Evolutionary conservation across 2,888 invertebrate genomes (phyloP), one percentile per base, ranked within the genome.

Genomic region (Hesperia comma): DNA sequence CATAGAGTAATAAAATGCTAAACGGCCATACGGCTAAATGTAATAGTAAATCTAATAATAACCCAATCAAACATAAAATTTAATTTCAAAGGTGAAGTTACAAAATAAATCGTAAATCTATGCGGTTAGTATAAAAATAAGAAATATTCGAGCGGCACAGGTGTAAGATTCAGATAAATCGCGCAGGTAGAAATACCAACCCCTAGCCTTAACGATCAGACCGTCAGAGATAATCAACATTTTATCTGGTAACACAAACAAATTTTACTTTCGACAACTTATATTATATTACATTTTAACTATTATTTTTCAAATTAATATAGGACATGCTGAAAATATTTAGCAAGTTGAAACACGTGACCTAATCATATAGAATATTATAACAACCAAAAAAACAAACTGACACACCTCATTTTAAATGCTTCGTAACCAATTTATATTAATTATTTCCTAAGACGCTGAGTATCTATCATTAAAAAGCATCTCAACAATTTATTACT

Each of bases 131-230:
- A 63, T 14, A 56, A 63, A 63, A 46, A 46, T n/a, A 17, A 51
- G 61, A 56, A 43, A 55, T 33, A 56, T 40, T 62, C 15, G 56
- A 49, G 40, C 15, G 61, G 53, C 68, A 79, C 84, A 84, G 83
- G 84, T 80, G 83, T 71, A 49, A 70, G 70, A 77, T 75, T 74
- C 76, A 72, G 77, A 80, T 82, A 81, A 80, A 80, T 82, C 77
- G 80, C 72, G 75, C 85, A 86, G 85, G 85, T 85, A 84, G 75
- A 81, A 83, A 84, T 80, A 78, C 79, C 81, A 79, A 81, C 80
- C 84, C 82, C 79, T 79, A 79, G 63, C 68, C 68, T 61, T 55
- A 49, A 33, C 43, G 62, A 21, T 26, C 43, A 21, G 21, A 43
- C 19, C 15, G 26, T 56, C 74, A 73, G 75, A 66, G 69, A 73